Evolutionary conservation across 2,113 vertebrate genomes (phyloP), one percentile per base, ranked within the genome.

Genomic region (Perca fluviatilis): DNA sequence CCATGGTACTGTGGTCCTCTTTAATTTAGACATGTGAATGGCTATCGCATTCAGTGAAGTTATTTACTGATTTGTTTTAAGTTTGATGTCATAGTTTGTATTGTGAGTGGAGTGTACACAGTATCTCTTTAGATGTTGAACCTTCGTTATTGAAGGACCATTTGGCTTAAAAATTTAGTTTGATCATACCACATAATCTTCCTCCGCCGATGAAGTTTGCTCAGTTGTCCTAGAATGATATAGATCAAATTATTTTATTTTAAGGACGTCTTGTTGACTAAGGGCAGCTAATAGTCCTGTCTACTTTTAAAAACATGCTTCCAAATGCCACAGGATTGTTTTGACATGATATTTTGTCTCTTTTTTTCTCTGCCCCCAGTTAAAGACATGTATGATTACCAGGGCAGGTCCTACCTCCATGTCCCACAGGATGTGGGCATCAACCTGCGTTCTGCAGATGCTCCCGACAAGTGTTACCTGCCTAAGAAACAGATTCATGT

Each of bases 351-450:
- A 33, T 79, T 11, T 74, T 81, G n/a, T 68, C 4, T 74, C 6
- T 74, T 49, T 73, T 73, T 64, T 71, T 2, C 66, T 86, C 16
- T 71, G 13, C 57, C 64, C 78, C 66, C 90, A 99, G 98, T 99
- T 91, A 99, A 99, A 94, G 98, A 99, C 82, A 98, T 98, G 96
- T 99, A 97, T 71, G 98, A 99, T 93, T 99, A 99, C 88, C 98
- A 99, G 88, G 98, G 98, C 46, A 96, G 98, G 80, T 99, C 98
- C 2, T 99, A 99, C 65, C 97, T 99, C 73, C 98, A 99, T 27
- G 91, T 99, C 65, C 98, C 98, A 81, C 98, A 99, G 93, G 98
- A 99, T 83, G 97, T 99, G 86, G 98, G 98, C 68, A 95, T 99
- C 85, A 99, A 99, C 91, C 95, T 99, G 21, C 96, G 98, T 63